These are phyloP conservation scores for Augiades crinisus DNA, from an alignment of 2,888 invertebrate genomes.

Conservation along the genomic window DNA sequence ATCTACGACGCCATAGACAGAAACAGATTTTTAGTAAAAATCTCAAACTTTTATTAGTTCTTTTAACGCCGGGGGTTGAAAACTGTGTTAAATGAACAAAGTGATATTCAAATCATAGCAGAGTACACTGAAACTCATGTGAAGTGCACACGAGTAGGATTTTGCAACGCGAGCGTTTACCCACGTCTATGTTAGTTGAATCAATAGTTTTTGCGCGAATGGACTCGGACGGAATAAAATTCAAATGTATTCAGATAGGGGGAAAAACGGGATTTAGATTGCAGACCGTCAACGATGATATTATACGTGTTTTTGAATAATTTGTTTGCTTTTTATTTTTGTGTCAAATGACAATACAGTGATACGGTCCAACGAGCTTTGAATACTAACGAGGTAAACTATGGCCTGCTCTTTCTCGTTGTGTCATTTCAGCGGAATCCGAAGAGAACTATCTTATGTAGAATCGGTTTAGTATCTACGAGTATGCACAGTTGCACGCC, in stretches of 20 bases:
- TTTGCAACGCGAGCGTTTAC: not conserved
- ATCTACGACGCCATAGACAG: too few species aligned
- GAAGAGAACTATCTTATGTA: too few species aligned
- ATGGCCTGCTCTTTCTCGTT: too few species aligned
- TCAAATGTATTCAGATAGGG: not conserved
- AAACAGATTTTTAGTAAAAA: too few species aligned
- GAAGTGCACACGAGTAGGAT: not conserved
- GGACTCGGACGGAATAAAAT: not conserved
- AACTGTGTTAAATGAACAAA: too few species aligned
- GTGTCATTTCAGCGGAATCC: too few species aligned
- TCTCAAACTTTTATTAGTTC: too few species aligned
- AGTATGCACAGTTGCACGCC: too few species aligned
- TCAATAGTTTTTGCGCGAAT: constrained; percentile 1
- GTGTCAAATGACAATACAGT: too few species aligned
- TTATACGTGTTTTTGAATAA: not conserved
- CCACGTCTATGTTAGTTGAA: not conserved
- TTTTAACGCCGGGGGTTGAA: not conserved
- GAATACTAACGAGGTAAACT: too few species aligned
- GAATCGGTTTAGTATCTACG: too few species aligned
- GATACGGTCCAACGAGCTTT: too few species aligned
- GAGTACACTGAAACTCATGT: not conserved
- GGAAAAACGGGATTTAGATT: not conserved
- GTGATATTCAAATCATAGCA: not conserved
- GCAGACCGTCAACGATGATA: not conserved
- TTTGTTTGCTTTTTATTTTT: not conserved